Percentiles rank a stretch among this genome's conserved stretches.
Evolutionary conservation across 2,797 vertebrate genomes (phyloP).

Genomic region (Scleropages formosus): DNA sequence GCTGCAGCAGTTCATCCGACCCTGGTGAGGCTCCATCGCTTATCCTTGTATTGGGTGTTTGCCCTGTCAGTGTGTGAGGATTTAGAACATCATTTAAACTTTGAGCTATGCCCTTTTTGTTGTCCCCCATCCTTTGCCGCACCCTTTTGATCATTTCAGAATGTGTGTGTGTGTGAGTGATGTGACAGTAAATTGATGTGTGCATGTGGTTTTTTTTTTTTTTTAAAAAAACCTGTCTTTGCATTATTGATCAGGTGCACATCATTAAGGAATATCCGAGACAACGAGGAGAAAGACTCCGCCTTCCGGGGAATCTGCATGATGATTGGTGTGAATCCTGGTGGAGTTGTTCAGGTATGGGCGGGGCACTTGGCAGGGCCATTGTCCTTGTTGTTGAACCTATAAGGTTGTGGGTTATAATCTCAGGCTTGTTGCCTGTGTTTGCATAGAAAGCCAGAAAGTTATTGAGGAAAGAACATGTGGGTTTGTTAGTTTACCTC

Average conservation of each 20-base stretch:
- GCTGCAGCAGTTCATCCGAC: slow-evolving; percentile 90
- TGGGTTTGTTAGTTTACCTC: no score
- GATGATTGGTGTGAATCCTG: slow-evolving; percentile 92
- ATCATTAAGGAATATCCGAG: slow-evolving; percentile 80
- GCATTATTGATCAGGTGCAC: slow-evolving; percentile 66
- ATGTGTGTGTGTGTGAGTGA: neutral
- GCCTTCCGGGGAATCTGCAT: slow-evolving; percentile 92
- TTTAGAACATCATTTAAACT: neutral
- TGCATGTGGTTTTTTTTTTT: neutral
- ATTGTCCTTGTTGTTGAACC: neutral
- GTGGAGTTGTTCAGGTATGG: slow-evolving; percentile 85
- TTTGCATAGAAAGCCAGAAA: no score
- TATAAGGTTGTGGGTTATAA: no score
- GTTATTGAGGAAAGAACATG: no score
- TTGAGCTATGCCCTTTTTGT: neutral
- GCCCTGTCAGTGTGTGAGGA: neutral
- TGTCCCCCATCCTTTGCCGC: no score
- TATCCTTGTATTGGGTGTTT: no score
- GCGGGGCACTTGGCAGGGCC: neutral
- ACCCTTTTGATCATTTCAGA: no score
- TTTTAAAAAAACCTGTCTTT: neutral
- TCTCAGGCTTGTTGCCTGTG: no score
- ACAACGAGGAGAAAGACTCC: slow-evolving; percentile 93
- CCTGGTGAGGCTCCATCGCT: slow-evolving; percentile 70
- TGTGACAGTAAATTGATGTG: slow-evolving; percentile 22